These are phyloP conservation scores for Philypnodon macrostomus DNA, from an alignment of 2,797 vertebrate species.

Conservation along the genomic window DNA sequence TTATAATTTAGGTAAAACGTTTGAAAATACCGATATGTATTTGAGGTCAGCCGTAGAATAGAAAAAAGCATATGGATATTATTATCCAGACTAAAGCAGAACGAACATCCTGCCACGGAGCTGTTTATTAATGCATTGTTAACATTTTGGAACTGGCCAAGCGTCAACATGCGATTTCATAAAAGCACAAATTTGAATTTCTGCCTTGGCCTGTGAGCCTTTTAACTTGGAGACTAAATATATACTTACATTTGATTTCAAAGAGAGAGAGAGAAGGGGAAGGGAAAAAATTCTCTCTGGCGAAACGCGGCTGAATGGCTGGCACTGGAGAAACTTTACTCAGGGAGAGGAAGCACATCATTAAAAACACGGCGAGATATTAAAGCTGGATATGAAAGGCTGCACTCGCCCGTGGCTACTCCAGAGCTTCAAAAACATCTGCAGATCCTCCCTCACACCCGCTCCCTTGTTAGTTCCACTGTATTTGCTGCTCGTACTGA, in stretches of 20 bases:
- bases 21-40: too few species aligned
- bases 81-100: slow-evolving; percentile 30
- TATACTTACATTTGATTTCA: slow-evolving; percentile 83
- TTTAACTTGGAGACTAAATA: slow-evolving; percentile 81
- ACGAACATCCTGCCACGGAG: slow-evolving; percentile 33
- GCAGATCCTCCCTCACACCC: slow-evolving; percentile 72
- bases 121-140: slow-evolving; percentile 70
- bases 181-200: slow-evolving; percentile 73
- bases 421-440: slow-evolving; percentile 75
- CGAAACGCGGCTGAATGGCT: slow-evolving; percentile 65
- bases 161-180: slow-evolving; percentile 63
- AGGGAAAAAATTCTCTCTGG: slow-evolving; percentile 66
- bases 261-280: slow-evolving; percentile 54
- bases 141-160: slow-evolving; percentile 61
- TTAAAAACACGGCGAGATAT: slow-evolving; percentile 77
- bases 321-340: slow-evolving; percentile 76
- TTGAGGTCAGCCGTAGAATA: too few species aligned
- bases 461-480: slow-evolving; percentile 75
- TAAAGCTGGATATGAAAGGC: slow-evolving; percentile 76
- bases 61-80: slow-evolving; percentile 22
- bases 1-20: too few species aligned
- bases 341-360: slow-evolving; percentile 81
- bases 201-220: slow-evolving; percentile 69
- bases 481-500: slow-evolving; percentile 69
- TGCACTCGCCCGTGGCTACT: slow-evolving; percentile 75